These are phyloP conservation scores for Timema cristinae DNA, from an alignment of 2,888 invertebrate genomes.

Conservation along the genomic window DNA sequence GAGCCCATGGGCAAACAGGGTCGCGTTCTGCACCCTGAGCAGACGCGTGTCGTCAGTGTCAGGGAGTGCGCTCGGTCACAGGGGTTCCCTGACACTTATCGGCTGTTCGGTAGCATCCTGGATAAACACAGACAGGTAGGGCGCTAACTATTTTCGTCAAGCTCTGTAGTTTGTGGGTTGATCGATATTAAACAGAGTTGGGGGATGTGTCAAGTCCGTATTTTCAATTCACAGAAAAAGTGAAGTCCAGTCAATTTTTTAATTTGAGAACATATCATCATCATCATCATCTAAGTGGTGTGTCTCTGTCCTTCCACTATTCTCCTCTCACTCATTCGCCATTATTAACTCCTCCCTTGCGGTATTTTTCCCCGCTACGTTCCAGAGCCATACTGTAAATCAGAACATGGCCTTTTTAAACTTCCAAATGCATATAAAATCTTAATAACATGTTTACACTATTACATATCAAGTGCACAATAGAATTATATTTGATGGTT, in stretches of 20 bases:
- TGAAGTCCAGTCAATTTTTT: not conserved
- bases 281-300: not conserved
- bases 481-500: no score
- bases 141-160: no score
- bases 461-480: no score
- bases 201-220: not conserved
- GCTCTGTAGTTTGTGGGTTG: constrained; percentile 7
- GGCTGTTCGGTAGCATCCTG: constrained; percentile 68
- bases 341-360: no score
- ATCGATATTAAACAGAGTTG: not conserved
- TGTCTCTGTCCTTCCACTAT: no score
- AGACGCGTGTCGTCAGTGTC: constrained; percentile 77
- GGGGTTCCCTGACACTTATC: constrained; percentile 74
- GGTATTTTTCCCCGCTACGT: no score
- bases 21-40: constrained; percentile 75
- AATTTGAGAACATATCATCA: not conserved
- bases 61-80: constrained; percentile 84
- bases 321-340: no score
- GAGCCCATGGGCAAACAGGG: constrained; percentile 92
- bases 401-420: no score
- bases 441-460: no score
- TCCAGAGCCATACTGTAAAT: no score
- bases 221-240: not conserved
- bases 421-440: no score
- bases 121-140: constrained; percentile 75